These are phyloP conservation scores for Lagodon rhomboides DNA, from an alignment of 2,797 vertebrate genomes.

Conservation along the genomic window DNA sequence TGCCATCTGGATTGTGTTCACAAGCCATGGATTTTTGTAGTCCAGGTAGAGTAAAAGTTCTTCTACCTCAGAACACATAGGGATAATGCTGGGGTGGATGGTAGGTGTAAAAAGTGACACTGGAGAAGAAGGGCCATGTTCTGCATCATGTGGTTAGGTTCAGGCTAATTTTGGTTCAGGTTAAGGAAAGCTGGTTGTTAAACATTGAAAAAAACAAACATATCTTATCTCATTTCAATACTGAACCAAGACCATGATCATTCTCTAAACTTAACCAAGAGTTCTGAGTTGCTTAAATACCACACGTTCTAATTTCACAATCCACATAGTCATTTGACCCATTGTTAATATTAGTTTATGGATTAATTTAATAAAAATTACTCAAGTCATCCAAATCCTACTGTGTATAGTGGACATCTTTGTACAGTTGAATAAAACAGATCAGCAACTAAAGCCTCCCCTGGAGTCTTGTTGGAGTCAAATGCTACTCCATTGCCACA, in stretches of 20 bases:
- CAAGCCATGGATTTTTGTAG: neutral
- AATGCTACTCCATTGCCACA: neutral
- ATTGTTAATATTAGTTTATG: neutral
- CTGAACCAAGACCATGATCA: neutral
- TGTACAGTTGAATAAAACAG: constrained; percentile 6
- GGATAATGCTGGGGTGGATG: neutral
- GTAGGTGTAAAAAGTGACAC: neutral
- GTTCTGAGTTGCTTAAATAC: neutral
- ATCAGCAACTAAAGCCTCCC: neutral
- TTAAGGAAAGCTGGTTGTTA: neutral
- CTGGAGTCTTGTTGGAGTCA: constrained; percentile 6
- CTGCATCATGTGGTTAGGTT: neutral
- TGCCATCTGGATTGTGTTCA: neutral
- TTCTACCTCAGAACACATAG: neutral
- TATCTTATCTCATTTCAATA: neutral
- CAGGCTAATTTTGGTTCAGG: neutral
- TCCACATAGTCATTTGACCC: neutral
- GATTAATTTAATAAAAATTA: neutral
- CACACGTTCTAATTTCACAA: neutral
- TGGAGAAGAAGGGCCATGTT: neutral
- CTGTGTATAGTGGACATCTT: neutral
- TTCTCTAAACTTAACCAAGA: neutral
- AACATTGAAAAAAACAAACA: neutral
- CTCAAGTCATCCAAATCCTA: neutral
- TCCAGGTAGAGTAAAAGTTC: neutral